Base-by-base conservation (phyloP, 2,888 invertebrate genomes). In the Scelioninae gen. 1 region DNA sequence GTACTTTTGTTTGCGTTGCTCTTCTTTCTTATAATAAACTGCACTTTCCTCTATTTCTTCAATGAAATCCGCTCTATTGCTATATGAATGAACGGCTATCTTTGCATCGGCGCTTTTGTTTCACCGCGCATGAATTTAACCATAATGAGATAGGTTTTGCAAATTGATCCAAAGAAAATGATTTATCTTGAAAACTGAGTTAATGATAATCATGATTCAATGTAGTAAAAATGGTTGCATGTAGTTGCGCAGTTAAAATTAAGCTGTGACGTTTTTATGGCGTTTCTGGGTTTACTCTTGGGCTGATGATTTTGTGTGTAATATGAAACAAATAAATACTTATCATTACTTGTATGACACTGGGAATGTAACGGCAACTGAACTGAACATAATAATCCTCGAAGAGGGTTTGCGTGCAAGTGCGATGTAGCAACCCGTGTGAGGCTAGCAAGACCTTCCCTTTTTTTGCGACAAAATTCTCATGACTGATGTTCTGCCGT, bases 381-480 rank as follows among this genome's bases (percentile, higher is more conserved):
- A 86, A 86, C 86, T 87, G 77, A 88, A 85, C 87, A 88, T 88
- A 89, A 89, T 88, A 87, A 76, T 76, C 88, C 88, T 88, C 88
- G 85, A 84, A 85, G 83, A 84, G 81, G 85, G 86, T 80, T 89
- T 85, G 90, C 89, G 90, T 90, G 89, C 86, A 87, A 86, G 86
- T 84, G 85, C 85, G 85, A 86, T 81, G 86, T 68, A 83, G 83
- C 83, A 87, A 86, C 86, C 87, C 86, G 89, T 90, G 91, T 90
- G 91, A 89, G 91, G 90, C 88, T 88, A 89, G 75, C 85, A 83
- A 91, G 90, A 90, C 89, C 89, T 90, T 88, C 88, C 88, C 82
- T n/a, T 80, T 83, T 83, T 82, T 83, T 83, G 79, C 71, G 51
- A 74, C 76, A 80, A 82, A 62, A 77, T 79, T 83, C 82, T 71